A percentile compares a stretch with the other conserved stretches of the same genome.
Conservation (phyloP, 1,140 invertebrate genomes). For the Heterodera schachtii region DNA sequence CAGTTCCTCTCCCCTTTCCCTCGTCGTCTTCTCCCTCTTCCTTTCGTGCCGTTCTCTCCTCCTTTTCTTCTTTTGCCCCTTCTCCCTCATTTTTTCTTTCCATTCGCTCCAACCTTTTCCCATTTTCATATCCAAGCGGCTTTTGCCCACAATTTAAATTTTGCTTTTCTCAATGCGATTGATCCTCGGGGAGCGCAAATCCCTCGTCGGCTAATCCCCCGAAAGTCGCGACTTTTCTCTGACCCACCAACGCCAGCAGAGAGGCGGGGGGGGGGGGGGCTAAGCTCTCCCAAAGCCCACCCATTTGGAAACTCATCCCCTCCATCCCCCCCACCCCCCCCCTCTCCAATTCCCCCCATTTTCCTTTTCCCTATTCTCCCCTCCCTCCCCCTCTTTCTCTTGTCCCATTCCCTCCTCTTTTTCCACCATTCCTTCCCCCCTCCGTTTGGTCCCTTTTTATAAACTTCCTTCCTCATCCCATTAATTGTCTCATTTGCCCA, state of each 20-base stretch:
- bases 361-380: background rate
- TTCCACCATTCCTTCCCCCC: background rate
- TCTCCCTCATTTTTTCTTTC: no score
- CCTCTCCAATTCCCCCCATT: background rate
- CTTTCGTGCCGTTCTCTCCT: no score
- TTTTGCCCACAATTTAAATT: no score
- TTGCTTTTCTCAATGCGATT: background rate
- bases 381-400: background rate
- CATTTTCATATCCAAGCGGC: no score
- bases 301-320: background rate
- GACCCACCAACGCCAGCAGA: background rate
- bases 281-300: background rate
- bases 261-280: no score
- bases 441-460: background rate
- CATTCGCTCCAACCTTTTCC: no score
- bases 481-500: background rate
- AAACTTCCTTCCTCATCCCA: background rate
- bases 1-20: no score
- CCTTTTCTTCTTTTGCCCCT: no score
- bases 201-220: background rate
- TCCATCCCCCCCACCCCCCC: background rate
- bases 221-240: slow-evolving; percentile 1
- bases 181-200: background rate
- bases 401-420: background rate
- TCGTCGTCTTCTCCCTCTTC: no score